Evolutionary conservation across 2,113 vertebrate genomes (phyloP), one percentile per base, ranked within the genome.

Genomic region (Chascanopsetta lugubris): DNA sequence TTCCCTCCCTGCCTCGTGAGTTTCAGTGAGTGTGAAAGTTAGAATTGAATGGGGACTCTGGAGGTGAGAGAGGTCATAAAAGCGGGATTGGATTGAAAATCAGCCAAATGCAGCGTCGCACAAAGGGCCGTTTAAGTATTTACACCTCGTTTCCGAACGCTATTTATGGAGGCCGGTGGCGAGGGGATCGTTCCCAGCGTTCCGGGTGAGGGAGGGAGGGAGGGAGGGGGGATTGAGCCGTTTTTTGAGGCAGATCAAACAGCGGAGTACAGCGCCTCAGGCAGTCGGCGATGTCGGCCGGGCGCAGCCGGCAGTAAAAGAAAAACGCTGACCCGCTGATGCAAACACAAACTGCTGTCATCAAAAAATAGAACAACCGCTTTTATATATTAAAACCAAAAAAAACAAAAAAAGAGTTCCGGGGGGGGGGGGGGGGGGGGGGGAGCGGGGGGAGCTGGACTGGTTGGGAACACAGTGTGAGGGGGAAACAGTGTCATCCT

Each of bases 291-390:
- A 59, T 55, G 27, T 66, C 61, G 61, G 74, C 56, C 66, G 63
- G 51, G 43, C 58, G 53, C 69, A 67, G 49, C 61, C 69, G 46
- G 49, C 43, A 69, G 50, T 60, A 26, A 49, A 29, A 50, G 13
- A 47, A 82, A 77, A 82, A 70, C 69, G 72, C 83, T 79, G 75
- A 87, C 67, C 60, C 24, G 7, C 60, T 21, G 7, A 60, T 60
- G 72, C 60, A 80, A 82, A 77, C 58, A 27, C 56, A 77, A 77
- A 72, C 51, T 60, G 57, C 54, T 59, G 64, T 75, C 69, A 55
- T 75, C 67, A 73, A 67, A 83, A 73, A 75, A 62, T 60, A 73
- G 54, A 75, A 56, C 15, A 25, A 60, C 42, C 25, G 47, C 5
- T 42, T 54, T 59, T 40, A 22, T 24, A 15, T 38, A 38, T 38